Evolutionary conservation across 2,888 invertebrate species (phyloP).

Genomic region (Eupithecia inturbata): DNA sequence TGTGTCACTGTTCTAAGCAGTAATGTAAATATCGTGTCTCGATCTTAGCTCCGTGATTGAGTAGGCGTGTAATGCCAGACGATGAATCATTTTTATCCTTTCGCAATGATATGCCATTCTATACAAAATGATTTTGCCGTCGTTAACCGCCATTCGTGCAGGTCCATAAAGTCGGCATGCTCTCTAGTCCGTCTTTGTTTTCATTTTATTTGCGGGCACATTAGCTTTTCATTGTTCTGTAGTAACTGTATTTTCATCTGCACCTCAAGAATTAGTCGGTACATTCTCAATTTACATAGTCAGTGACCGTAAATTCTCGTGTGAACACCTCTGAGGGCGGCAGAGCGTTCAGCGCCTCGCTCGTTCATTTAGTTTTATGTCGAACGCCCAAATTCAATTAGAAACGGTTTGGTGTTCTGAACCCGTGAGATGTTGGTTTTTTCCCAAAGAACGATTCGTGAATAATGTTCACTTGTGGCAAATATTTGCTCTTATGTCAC

Average conservation of each 20-base stretch:
- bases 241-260: constrained; percentile 65
- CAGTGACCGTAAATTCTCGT: constrained; percentile 82
- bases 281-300: constrained; percentile 77
- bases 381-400: constrained; percentile 75
- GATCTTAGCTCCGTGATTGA: constrained; percentile 17
- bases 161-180: constrained; percentile 40
- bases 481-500: constrained; percentile 20
- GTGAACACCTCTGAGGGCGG: constrained; percentile 67
- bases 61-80: constrained; percentile 28
- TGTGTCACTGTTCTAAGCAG: constrained; percentile 30
- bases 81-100: constrained; percentile 42
- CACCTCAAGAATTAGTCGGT: constrained; percentile 65
- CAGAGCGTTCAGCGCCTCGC: constrained; percentile 63
- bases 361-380: constrained; percentile 62
- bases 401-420: constrained; percentile 55
- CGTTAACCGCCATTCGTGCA: constrained; percentile 56
- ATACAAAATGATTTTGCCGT: constrained; percentile 37
- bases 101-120: constrained; percentile 31
- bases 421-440: constrained; percentile 28
- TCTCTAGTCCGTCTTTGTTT: constrained; percentile 38
- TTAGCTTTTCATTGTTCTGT: constrained; percentile 52
- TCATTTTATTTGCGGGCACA: constrained; percentile 45
- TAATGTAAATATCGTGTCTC: constrained; percentile 29
- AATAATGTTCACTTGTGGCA: constrained; percentile 11
- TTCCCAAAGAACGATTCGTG: background rate